Evolutionary conservation across 2,113 vertebrate species (phyloP), one percentile per base, ranked within the genome.

Genomic region (Microtus richardsoni): DNA sequence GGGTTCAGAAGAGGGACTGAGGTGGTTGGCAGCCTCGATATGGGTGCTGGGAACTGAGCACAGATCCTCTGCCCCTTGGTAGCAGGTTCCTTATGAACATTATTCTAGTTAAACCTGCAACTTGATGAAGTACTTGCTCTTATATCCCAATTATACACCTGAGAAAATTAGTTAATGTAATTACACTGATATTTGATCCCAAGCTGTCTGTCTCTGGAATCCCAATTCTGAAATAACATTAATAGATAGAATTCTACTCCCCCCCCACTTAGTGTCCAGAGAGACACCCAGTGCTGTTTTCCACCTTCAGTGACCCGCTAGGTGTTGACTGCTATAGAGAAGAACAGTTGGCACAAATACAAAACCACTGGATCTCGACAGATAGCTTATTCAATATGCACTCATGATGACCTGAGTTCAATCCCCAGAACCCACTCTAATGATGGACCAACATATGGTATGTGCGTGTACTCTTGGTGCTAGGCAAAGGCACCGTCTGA

Each of bases 31-130:
- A 82, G 5, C 13, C 49, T 82, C 3, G 0, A 16, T 60, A 4
- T n/a, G 52, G 54, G 7, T 82, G 36, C 54, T 60, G 54, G 52
- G 22, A 82, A 39, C 79, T 4, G 54, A 39, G 60, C 54, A 26
- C 36, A 39, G 13, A 39, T 28, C 11, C 21, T 60, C 21, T 26
- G 33, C 52, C 33, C 30, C 33, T n/a, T 58, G 21, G 33, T 80
- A n/a, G 33, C 39, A 85, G 39, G 12, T 75, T 89, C 47, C 77
- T 94, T 91, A 58, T 7, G 71, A 93, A 60, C 49, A 33, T 68
- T 28, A 41, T 80, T 58, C 64, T 41, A 79, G 77, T 88, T 93
- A 89, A 73, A 85, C 44, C 49, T 68, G 96, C 24, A 95, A 54
- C 44, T 26, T 62, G 49, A 33, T 73, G 39, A 94, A 77, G 26